These are phyloP conservation scores for Paradisaea rubra DNA, from an alignment of 2,113 vertebrate genomes.

Conservation along the genomic window DNA sequence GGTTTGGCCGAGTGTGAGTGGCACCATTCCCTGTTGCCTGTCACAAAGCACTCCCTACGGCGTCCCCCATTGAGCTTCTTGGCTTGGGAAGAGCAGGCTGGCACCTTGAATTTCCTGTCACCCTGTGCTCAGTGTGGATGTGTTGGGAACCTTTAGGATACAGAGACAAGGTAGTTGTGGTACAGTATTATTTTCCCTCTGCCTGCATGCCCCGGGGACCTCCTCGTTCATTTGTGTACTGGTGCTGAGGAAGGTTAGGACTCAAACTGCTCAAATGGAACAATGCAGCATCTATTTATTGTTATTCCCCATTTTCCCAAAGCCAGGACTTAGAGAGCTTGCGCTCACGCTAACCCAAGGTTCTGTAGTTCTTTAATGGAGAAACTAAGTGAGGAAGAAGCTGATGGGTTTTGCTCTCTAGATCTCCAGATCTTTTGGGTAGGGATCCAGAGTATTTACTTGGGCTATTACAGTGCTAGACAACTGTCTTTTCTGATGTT, in stretches of 20 bases:
- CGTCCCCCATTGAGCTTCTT: neutral
- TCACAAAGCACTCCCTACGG: neutral
- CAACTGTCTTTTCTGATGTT: conserved; percentile 47
- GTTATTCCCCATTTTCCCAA: neutral
- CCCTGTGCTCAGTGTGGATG: neutral
- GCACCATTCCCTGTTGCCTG: neutral
- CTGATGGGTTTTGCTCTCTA: neutral
- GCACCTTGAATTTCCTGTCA: neutral
- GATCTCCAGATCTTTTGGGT: conserved; percentile 29
- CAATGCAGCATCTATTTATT: conserved; percentile 33
- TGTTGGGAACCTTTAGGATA: neutral
- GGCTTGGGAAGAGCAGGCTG: neutral
- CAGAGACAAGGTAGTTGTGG: neutral
- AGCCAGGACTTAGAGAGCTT: conserved; percentile 17
- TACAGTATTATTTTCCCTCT: conserved; percentile 57
- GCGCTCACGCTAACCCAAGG: neutral
- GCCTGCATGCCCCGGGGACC: conserved; percentile 8
- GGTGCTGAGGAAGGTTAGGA: conserved; percentile 48
- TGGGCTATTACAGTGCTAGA: conserved; percentile 59
- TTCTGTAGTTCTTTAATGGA: neutral
- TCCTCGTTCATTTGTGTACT: conserved; percentile 8
- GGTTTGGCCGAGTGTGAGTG: neutral
- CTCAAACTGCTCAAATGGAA: conserved; percentile 3
- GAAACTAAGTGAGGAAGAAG: neutral
- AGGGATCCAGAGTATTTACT: conserved; percentile 1